Base-by-base conservation (phyloP, 2,888 invertebrate genomes). In the Protula sp. region DNA sequence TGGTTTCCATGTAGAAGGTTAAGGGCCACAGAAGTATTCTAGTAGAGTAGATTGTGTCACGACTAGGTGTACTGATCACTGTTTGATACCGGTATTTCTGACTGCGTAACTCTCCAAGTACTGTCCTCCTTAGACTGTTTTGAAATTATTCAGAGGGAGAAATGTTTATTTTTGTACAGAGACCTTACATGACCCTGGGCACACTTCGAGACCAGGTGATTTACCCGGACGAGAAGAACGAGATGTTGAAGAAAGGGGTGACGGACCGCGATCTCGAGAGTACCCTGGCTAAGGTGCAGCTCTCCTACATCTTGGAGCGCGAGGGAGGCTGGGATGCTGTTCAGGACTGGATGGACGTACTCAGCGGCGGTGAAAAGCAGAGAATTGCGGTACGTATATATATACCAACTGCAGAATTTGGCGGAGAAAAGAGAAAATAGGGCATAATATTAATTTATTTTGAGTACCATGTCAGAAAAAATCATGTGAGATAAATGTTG, bases 291-390 rank as follows among this genome's bases (percentile, higher is more conserved):
- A 81, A 80, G 70, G 94, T 94, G 0, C 93, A 94, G 78, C 83
- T 97, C 62, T 86, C 86, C 0, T 92, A 94, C 83, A 84, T 97
- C 59, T 83, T 91, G 52, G 87, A 88, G 62, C 85, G 95, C 54
- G 94, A 95, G 70, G 89, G 88, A 30, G 91, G 91, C 4, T 88
- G 94, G 86, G 91, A 95, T 81, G 88, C 93, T 0, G 89, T 93
- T 1, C 92, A 94, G 72, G 98, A 99, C 84, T 99, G 98, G 98
- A 91, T 97, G 87, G 99, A 99, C 80, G 94, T 98, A 0, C 84
- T 99, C 3, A 94, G 93, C 38, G 99, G 99, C 0, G 99, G 98
- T 19, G 98, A 99, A 83, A 99, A 99, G 77, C 99, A 99, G 82
- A 85, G 98, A 75, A 89, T 99, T 72, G 98, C 98, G 55, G 89